Percentiles rank a stretch among this genome's conserved stretches.
These are phyloP conservation scores for Stratiolaelaps scimitus DNA, from an alignment of 1,140 invertebrate genomes.

Conservation along the genomic window DNA sequence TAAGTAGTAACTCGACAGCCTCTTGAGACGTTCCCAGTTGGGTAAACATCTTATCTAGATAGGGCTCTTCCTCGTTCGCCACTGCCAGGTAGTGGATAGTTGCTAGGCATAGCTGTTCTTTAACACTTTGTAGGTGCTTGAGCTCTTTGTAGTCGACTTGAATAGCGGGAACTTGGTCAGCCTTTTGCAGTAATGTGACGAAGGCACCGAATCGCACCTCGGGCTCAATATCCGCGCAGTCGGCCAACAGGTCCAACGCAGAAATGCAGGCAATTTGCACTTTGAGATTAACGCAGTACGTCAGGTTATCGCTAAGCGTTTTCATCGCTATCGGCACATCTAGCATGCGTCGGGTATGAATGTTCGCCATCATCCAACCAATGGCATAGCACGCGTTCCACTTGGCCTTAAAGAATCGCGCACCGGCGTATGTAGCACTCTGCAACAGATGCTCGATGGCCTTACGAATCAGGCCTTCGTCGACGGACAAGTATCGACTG, in stretches of 20 bases:
- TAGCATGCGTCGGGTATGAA: background rate
- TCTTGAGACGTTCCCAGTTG: no score
- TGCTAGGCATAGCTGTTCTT: background rate
- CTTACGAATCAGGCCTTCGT: background rate
- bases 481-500: background rate
- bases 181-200: background rate
- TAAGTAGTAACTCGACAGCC: no score
- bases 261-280: slow-evolving; percentile 27
- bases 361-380: slow-evolving; percentile 12
- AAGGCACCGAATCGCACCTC: background rate
- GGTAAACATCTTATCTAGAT: no score
- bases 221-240: background rate
- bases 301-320: background rate
- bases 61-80: background rate
- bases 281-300: slow-evolving; percentile 6
- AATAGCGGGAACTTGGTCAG: background rate
- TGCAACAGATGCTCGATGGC: background rate
- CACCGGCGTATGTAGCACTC: background rate
- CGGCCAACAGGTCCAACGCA: background rate
- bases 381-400: slow-evolving; percentile 26
- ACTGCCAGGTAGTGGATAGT: background rate
- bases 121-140: slow-evolving; percentile 12
- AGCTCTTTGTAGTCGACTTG: slow-evolving; percentile 19
- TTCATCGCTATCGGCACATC: background rate
- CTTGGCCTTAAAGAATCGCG: slow-evolving; percentile 8